Conservation (phyloP, 2,797 vertebrate species). For the Argentina silus region DNA sequence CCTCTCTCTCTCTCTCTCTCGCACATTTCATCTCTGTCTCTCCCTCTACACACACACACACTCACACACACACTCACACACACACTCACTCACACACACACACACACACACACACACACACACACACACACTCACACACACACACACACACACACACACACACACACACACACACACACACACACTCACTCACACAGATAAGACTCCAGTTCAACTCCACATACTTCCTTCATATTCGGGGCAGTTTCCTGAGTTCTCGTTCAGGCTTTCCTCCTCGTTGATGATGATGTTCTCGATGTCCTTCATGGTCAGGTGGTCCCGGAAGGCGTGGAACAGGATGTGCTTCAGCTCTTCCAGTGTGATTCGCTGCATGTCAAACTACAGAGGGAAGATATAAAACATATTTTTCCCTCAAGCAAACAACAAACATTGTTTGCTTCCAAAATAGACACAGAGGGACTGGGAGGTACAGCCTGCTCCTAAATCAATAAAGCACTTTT, state of each 20-base stretch:
- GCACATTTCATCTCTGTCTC: no score
- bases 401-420: neutral
- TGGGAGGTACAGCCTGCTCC: neutral
- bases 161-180: constrained; percentile 16
- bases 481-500: neutral
- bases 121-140: constrained; percentile 20
- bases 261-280: constrained; percentile 97
- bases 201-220: constrained; percentile 28
- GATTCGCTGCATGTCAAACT: constrained; percentile 99
- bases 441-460: neutral
- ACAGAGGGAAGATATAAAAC: constrained; percentile 46
- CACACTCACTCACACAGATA: constrained; percentile 14
- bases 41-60: constrained; percentile 22
- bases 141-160: constrained; percentile 21
- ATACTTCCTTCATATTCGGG: constrained; percentile 95
- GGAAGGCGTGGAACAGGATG: constrained; percentile 97
- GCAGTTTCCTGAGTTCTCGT: constrained; percentile 94
- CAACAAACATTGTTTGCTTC: neutral
- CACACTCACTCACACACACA: constrained; percentile 18
- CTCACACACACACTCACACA: constrained; percentile 18
- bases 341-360: constrained; percentile 98
- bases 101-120: constrained; percentile 19
- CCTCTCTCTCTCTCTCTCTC: no score
- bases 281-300: constrained; percentile 99
- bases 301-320: constrained; percentile 98